A percentile compares a stretch with the other conserved stretches of the same genome.
phyloP scores from a whole-genome alignment of 2,797 vertebrate genomes.

The Stomatorhinus walkeri region DNA sequence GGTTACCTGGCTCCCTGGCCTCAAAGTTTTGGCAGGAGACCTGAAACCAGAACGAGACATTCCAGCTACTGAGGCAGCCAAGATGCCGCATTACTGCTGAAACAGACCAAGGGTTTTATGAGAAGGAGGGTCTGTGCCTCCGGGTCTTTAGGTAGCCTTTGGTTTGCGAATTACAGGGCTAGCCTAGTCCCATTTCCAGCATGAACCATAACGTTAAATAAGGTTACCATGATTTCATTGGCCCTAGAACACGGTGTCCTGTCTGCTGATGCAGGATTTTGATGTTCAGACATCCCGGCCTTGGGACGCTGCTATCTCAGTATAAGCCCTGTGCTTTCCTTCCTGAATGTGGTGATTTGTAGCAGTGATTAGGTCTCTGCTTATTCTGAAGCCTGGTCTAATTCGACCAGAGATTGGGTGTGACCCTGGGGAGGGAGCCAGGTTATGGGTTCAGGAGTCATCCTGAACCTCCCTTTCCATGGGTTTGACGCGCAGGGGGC shows the following conservation, averaged over 20 bases:
- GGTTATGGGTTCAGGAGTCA: neutral
- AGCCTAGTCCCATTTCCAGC: neutral
- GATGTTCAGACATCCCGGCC: neutral
- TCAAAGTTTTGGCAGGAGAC: neutral
- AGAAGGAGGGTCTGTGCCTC: neutral
- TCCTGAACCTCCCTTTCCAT: neutral
- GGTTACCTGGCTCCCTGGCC: neutral
- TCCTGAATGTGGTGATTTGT: neutral
- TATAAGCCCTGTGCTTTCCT: neutral
- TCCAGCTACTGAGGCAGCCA: neutral
- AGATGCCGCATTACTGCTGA: neutral
- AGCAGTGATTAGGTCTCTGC: neutral
- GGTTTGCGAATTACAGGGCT: neutral
- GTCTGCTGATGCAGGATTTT: neutral
- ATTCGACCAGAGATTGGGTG: neutral
- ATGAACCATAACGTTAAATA: neutral
- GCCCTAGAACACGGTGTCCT: neutral
- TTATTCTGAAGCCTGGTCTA: neutral
- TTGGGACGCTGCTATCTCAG: neutral
- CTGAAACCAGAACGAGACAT: neutral
- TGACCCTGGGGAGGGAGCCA: neutral
- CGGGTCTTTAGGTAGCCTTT: neutral
- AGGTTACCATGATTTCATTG: neutral
- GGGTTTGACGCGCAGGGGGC: constrained; percentile 61
- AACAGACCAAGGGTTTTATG: neutral